These are phyloP conservation scores for Sinocyclocheilus grahami DNA, from an alignment of 2,113 vertebrate species.

Conservation along the genomic window DNA sequence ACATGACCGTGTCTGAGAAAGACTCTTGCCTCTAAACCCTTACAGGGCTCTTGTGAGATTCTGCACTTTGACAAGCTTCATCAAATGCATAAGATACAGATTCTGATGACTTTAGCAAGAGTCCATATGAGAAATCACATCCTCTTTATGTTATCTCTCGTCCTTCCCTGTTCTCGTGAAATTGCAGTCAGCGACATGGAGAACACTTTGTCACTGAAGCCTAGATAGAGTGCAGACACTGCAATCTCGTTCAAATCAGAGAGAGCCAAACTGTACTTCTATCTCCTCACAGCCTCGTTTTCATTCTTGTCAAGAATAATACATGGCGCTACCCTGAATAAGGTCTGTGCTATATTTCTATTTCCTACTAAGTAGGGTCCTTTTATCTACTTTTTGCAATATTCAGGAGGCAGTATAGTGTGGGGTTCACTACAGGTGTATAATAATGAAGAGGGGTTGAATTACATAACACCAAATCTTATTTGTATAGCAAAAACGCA, in stretches of 20 bases:
- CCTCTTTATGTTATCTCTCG: conserved; percentile 14
- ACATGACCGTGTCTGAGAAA: not conserved
- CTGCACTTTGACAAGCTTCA: conserved; percentile 11
- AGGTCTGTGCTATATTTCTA: too few relatives aligned
- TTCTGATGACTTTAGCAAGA: not conserved
- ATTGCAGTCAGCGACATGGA: conserved; percentile 18
- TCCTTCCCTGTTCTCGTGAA: not conserved
- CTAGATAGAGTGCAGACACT: not conserved
- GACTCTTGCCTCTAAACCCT: not conserved
- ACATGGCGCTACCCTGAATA: too few relatives aligned
- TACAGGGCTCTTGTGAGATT: conserved; percentile 7
- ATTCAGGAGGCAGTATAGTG: not conserved
- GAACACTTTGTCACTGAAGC: not conserved
- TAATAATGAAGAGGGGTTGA: not conserved
- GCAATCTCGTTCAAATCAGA: conserved; percentile 15
- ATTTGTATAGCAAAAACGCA: not conserved
- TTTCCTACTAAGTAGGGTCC: too few relatives aligned
- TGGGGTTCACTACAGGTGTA: not conserved
- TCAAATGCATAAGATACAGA: not conserved
- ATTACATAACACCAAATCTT: conserved; percentile 5
- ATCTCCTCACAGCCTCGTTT: too few relatives aligned
- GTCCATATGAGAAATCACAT: not conserved
- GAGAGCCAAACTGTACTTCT: too few relatives aligned
- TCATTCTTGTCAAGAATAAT: too few relatives aligned
- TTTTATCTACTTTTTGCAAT: too few relatives aligned